phyloP scores from a whole-genome alignment of 2,113 vertebrate genomes.

The Hippopotamus amphibius region DNA sequence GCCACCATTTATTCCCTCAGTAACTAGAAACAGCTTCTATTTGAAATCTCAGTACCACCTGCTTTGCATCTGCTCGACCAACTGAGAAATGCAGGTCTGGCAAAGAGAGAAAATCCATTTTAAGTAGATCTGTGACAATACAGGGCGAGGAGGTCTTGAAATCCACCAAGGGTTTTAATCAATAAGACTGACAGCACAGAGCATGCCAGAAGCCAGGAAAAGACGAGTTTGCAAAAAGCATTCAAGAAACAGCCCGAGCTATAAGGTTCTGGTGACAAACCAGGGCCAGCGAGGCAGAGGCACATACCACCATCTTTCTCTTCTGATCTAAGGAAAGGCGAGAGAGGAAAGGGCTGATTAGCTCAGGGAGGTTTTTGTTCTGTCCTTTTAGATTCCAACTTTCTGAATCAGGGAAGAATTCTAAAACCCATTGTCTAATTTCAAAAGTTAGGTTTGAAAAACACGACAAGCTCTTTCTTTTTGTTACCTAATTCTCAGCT shows the following conservation, averaged over 20 bases:
- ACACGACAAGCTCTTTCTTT: conserved; percentile 69
- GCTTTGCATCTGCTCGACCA: conserved; percentile 77
- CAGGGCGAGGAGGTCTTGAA: conserved; percentile 77
- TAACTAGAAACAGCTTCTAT: conserved; percentile 68
- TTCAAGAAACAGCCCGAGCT: conserved; percentile 20
- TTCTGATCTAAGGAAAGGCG: conserved; percentile 24
- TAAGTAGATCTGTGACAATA: conserved; percentile 83
- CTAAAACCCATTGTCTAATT: conserved; percentile 77
- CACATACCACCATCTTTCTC: neutral
- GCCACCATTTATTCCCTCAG: conserved; percentile 48
- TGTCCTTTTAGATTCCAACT: conserved; percentile 56
- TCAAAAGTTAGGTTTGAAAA: conserved; percentile 76
- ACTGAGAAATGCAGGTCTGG: conserved; percentile 74
- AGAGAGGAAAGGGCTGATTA: conserved; percentile 39
- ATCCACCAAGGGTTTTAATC: conserved; percentile 82
- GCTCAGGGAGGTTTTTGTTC: conserved; percentile 55
- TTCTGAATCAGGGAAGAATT: conserved; percentile 63
- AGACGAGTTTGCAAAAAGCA: conserved; percentile 66
- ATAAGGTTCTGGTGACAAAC: conserved; percentile 41
- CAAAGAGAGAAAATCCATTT: conserved; percentile 80
- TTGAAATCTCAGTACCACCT: conserved; percentile 71
- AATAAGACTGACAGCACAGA: conserved; percentile 81
- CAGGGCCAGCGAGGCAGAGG: neutral
- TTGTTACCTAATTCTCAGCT: conserved; percentile 74
- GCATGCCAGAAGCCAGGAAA: conserved; percentile 74